Conservation (phyloP, 2,888 invertebrate species). For the Drosophila nr. medialis region DNA sequence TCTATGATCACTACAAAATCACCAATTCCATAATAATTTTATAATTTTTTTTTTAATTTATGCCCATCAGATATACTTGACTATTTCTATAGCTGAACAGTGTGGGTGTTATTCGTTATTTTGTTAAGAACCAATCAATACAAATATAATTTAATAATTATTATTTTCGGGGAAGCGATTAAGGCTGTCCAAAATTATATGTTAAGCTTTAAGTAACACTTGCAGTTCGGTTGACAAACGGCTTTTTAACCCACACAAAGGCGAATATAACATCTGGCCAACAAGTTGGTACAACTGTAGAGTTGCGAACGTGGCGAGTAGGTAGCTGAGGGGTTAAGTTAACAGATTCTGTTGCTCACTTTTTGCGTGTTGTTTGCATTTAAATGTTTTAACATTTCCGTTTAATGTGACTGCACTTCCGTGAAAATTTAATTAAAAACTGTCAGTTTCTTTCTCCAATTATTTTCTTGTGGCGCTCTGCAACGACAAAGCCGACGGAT, state of each 20-base stretch:
- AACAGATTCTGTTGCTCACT: conserved; percentile 5
- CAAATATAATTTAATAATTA: neutral
- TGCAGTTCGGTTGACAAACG: neutral
- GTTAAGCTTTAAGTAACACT: neutral
- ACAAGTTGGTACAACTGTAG: neutral
- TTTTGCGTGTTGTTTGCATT: conserved; percentile 38
- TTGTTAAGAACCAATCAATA: neutral
- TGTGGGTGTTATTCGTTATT: neutral
- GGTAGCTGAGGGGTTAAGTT: neutral
- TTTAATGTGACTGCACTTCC: conserved; percentile 73
- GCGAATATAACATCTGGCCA: neutral
- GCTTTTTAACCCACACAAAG: conserved; percentile 2
- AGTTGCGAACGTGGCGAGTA: neutral
- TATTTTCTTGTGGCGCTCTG: conserved; percentile 25
- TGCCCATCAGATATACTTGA: neutral
- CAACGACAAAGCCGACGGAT: conserved; percentile 4
- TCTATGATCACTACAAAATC: conserved; percentile 2
- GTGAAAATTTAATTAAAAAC: conserved; percentile 81
- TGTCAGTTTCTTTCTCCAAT: conserved; percentile 56
- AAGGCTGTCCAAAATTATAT: neutral
- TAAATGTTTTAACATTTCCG: conserved; percentile 78
- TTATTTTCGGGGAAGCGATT: neutral
- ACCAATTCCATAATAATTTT: conserved; percentile 3
- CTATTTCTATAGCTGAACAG: neutral
- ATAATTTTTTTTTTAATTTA: neutral